Percentiles rank a stretch among this genome's conserved stretches.
Evolutionary conservation across 2,113 vertebrate genomes (phyloP).

Genomic region (Eublepharis macularius): DNA sequence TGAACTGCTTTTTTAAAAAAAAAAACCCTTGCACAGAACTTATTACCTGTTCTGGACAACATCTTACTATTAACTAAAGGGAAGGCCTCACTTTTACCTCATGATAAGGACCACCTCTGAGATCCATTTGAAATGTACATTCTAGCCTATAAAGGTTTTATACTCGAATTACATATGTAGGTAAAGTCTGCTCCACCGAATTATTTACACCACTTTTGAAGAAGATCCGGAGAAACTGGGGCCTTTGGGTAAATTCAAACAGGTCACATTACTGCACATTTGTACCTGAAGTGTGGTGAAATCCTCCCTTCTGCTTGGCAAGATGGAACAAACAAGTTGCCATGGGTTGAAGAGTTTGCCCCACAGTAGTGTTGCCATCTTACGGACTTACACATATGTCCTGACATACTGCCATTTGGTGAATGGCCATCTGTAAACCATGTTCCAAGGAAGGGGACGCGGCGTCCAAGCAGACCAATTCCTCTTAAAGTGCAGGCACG

Average conservation of each 20-base stretch:
- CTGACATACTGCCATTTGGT: neutral
- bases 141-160: too few species aligned
- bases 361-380: neutral
- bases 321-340: neutral
- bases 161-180: too few species aligned
- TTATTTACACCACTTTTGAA: neutral
- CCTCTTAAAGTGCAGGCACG: too few species aligned
- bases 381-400: neutral
- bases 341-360: neutral
- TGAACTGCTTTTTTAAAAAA: conserved; percentile 9
- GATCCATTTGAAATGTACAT: neutral
- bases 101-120: neutral
- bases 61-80: neutral
- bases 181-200: too few species aligned
- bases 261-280: neutral
- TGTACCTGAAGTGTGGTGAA: neutral
- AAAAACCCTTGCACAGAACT: neutral
- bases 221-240: neutral
- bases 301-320: neutral
- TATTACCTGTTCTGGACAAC: neutral
- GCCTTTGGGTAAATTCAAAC: neutral
- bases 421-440: neutral
- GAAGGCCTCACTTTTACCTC: neutral
- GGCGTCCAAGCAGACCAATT: too few species aligned
- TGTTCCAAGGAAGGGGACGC: too few species aligned